Evolutionary conservation across 1,140 invertebrate genomes (phyloP).

Genomic region (Battus philenor): DNA sequence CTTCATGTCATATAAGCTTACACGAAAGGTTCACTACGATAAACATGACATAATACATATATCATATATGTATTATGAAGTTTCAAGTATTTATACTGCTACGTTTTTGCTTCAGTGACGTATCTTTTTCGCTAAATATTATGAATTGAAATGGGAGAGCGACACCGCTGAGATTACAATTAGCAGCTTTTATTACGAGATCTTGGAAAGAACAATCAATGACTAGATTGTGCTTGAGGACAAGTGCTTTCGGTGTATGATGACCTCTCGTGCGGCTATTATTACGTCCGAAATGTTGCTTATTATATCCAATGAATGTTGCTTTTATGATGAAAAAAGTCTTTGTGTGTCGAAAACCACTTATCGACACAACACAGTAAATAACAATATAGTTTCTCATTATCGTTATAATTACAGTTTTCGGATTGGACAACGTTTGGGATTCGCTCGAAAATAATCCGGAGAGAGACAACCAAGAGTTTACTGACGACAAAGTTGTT

Average conservation of each 20-base stretch:
- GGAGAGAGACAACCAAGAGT: conserved; percentile 52
- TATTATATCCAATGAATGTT: conserved; percentile 26
- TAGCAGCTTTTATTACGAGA: conserved; percentile 2
- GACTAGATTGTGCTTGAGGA: conserved; percentile 17
- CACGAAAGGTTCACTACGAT: conserved; percentile 13
- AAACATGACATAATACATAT: conserved; percentile 7
- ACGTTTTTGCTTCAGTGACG: conserved; percentile 1
- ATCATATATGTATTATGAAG: neutral
- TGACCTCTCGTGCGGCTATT: conserved; percentile 7
- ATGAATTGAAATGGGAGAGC: conserved; percentile 1
- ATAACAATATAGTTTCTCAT: neutral
- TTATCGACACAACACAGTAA: neutral
- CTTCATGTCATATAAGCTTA: conserved; percentile 15
- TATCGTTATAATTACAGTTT: conserved; percentile 41
- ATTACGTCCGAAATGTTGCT: conserved; percentile 27
- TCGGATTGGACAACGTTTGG: conserved; percentile 64
- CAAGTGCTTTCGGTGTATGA: conserved; percentile 20
- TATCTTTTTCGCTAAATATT: conserved; percentile 2
- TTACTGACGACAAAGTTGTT: conserved; percentile 46
- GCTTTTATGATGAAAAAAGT: conserved; percentile 18
- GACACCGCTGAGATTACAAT: neutral
- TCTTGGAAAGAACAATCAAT: conserved; percentile 14
- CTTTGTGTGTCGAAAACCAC: neutral
- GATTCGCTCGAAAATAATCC: conserved; percentile 50
- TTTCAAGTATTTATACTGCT: no score